Conservation (phyloP, 2,888 invertebrate species). For the Caenorhabditis imperialis region DNA sequence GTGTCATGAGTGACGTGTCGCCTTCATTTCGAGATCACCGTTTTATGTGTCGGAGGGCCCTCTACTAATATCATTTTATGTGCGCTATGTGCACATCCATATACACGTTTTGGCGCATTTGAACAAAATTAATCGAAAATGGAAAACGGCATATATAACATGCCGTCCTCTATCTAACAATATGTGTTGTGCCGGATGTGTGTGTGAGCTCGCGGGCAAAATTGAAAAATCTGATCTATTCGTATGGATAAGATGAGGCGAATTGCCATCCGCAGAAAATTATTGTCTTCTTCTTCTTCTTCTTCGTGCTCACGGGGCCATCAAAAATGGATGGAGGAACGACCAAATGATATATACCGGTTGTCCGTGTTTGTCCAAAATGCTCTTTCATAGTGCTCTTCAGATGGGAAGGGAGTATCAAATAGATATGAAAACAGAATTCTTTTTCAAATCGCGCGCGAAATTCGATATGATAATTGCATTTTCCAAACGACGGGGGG, state of each 20-base stretch:
- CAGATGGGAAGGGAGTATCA: constrained; percentile 3
- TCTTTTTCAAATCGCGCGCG: constrained; percentile 11
- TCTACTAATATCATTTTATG: constrained; percentile 57
- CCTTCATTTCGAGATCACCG: constrained; percentile 11
- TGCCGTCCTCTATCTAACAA: constrained; percentile 41
- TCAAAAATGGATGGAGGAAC: constrained; percentile 20
- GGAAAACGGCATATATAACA: constrained; percentile 30
- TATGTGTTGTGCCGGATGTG: constrained; percentile 22
- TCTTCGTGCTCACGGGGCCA: neutral
- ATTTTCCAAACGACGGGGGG: constrained; percentile 53
- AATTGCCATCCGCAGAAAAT: constrained; percentile 11
- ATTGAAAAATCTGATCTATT: constrained; percentile 56
- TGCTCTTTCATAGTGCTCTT: constrained; percentile 15
- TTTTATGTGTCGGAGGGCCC: constrained; percentile 51
- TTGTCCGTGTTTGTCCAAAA: neutral
- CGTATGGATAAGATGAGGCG: constrained; percentile 40
- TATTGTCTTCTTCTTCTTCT: constrained; percentile 41
- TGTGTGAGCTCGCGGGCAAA: constrained; percentile 23
- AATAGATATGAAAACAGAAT: constrained; percentile 23
- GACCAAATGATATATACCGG: neutral
- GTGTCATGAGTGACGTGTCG: neutral
- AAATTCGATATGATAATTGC: constrained; percentile 73
- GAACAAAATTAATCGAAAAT: constrained; percentile 56
- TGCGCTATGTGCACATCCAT: constrained; percentile 10
- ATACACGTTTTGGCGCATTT: constrained; percentile 40